These are phyloP conservation scores for Microctenopoma steveboyesi DNA, from an alignment of 2,797 vertebrate species.

Conservation along the genomic window DNA sequence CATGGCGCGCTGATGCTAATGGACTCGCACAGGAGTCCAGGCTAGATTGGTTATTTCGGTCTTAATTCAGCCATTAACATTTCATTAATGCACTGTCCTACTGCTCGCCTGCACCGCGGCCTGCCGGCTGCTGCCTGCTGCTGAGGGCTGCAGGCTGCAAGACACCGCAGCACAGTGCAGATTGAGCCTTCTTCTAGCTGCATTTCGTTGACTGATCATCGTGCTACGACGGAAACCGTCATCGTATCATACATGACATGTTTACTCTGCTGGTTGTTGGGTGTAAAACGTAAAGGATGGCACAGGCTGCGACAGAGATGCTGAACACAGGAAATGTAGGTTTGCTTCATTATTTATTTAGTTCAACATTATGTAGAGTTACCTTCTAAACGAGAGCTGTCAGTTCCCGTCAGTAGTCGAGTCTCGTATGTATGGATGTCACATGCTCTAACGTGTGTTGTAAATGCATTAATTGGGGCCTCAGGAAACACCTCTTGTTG, in stretches of 20 bases:
- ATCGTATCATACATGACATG: not conserved
- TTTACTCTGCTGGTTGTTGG: too few species aligned
- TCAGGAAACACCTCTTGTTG: not conserved
- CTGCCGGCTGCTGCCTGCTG: constrained; percentile 84
- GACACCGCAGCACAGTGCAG: constrained; percentile 76
- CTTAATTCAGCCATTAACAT: constrained; percentile 99
- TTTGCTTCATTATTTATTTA: too few species aligned
- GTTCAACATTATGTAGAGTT: too few species aligned
- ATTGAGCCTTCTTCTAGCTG: not conserved
- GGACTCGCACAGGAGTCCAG: constrained; percentile 92
- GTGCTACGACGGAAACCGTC: too few species aligned
- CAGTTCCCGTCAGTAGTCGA: too few species aligned
- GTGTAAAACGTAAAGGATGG: too few species aligned
- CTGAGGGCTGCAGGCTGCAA: constrained; percentile 84
- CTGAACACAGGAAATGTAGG: too few species aligned
- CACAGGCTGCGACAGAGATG: too few species aligned
- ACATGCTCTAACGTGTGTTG: not conserved
- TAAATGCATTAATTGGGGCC: not conserved
- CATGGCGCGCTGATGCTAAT: constrained; percentile 91
- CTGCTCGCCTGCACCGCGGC: constrained; percentile 86
- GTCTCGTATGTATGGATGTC: too few species aligned
- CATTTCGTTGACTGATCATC: not conserved
- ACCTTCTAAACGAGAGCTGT: too few species aligned
- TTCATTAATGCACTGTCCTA: constrained; percentile 95
- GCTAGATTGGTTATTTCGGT: constrained; percentile 93